Evolutionary conservation across 2,888 invertebrate species (phyloP).

Genomic region (Tachina lurida): DNA sequence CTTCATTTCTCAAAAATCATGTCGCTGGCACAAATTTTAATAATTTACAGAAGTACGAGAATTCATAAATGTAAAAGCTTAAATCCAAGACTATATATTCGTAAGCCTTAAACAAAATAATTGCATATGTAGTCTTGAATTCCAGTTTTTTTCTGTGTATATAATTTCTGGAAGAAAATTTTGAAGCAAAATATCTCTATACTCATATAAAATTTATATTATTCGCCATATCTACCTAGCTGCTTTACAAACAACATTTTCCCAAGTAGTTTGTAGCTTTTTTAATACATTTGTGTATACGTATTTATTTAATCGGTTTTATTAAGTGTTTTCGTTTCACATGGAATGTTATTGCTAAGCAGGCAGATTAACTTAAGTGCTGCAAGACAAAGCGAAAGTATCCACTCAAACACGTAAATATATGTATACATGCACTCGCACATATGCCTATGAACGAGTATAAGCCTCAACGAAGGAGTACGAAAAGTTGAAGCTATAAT

Average conservation of each 20-base stretch:
- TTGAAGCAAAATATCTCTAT: background rate
- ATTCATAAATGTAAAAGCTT: no score
- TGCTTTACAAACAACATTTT: background rate
- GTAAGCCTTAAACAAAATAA: no score
- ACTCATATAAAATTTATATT: background rate
- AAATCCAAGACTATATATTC: no score
- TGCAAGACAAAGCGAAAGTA: slow-evolving; percentile 8
- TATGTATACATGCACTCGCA: background rate
- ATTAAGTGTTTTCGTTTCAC: slow-evolving; percentile 64
- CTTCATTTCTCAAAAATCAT: no score
- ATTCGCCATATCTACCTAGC: background rate
- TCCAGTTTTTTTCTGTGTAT: no score
- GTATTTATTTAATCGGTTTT: slow-evolving; percentile 50
- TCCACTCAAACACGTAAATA: background rate
- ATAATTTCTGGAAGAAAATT: background rate
- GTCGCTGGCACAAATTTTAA: no score
- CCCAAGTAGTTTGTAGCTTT: background rate
- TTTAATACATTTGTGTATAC: slow-evolving; percentile 6
- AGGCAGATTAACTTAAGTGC: slow-evolving; percentile 61
- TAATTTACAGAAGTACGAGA: no score
- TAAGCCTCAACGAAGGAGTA: slow-evolving; percentile 4
- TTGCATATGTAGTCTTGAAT: no score
- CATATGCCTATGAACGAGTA: no score
- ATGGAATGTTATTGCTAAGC: slow-evolving; percentile 55
- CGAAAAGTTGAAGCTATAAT: slow-evolving; percentile 62